Conservation (phyloP, 2,113 vertebrate genomes). For the Bothrops jararaca region DNA sequence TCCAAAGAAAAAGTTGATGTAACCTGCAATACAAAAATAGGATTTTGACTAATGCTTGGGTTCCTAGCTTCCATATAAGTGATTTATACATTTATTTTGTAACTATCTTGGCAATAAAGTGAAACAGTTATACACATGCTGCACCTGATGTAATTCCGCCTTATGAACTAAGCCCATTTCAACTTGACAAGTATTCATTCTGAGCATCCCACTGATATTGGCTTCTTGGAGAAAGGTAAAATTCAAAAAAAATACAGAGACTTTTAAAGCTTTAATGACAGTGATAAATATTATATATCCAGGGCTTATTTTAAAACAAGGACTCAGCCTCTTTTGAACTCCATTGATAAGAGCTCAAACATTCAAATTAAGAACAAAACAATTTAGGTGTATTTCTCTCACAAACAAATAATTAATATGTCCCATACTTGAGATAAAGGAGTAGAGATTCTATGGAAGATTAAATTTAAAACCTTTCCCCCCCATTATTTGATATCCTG, state of each 20-base stretch:
- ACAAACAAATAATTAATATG: neutral
- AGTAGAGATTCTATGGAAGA: neutral
- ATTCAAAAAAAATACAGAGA: neutral
- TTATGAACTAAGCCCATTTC: neutral
- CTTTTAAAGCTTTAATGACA: neutral
- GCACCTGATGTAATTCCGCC: neutral
- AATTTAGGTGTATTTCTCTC: neutral
- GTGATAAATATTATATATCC: neutral
- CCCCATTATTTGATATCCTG: neutral
- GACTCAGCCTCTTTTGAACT: neutral
- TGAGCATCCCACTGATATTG: neutral
- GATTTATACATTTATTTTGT: conserved; percentile 40
- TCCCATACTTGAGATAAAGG: neutral
- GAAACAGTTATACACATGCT: neutral
- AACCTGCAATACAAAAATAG: conserved; percentile 70
- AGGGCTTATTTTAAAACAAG: neutral
- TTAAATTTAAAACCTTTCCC: neutral
- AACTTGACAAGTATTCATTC: neutral
- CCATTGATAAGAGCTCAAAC: neutral
- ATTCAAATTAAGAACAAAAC: neutral
- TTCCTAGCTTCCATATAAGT: conserved; percentile 10
- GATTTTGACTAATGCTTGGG: conserved; percentile 41
- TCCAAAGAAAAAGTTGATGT: conserved; percentile 45
- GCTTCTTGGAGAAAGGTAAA: neutral
- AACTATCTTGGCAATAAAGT: neutral